Evolutionary conservation across 2,797 vertebrate species (phyloP).

Genomic region (Chaunax sp.): DNA sequence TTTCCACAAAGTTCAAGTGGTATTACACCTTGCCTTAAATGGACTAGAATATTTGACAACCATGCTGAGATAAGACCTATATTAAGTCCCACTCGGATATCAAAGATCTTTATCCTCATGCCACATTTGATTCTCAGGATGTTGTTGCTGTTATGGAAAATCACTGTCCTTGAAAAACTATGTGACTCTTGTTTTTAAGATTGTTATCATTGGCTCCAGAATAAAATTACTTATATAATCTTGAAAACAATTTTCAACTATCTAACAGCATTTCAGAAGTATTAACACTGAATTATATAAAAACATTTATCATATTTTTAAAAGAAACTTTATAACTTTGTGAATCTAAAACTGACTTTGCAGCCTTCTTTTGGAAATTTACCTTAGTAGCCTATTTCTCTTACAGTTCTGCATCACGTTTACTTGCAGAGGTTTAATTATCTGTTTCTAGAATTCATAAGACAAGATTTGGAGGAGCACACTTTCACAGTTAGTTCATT

Average conservation of each 20-base stretch:
- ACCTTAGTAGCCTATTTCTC: neutral
- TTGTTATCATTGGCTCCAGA: conserved; percentile 17
- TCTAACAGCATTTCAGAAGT: conserved; percentile 2
- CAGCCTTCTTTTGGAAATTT: neutral
- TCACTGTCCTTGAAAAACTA: conserved; percentile 52
- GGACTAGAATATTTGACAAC: conserved; percentile 65
- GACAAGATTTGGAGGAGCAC: neutral
- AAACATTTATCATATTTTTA: neutral
- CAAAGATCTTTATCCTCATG: conserved; percentile 61
- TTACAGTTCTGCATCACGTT: neutral
- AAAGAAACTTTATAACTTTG: neutral
- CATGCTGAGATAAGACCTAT: conserved; percentile 71
- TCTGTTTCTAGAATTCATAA: neutral
- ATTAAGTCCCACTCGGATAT: conserved; percentile 71
- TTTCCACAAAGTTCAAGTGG: conserved; percentile 67
- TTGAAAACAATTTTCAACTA: neutral
- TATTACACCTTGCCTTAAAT: conserved; percentile 64
- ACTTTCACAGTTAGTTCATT: neutral
- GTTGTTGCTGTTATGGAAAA: conserved; percentile 60
- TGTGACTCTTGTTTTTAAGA: conserved; percentile 45
- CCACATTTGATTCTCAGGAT: conserved; percentile 49
- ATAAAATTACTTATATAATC: conserved; percentile 19
- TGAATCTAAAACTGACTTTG: neutral
- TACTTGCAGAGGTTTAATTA: neutral
- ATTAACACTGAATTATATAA: conserved; percentile 2